phyloP scores from a whole-genome alignment of 2,797 vertebrate species.

The Diglossa cyanea region DNA sequence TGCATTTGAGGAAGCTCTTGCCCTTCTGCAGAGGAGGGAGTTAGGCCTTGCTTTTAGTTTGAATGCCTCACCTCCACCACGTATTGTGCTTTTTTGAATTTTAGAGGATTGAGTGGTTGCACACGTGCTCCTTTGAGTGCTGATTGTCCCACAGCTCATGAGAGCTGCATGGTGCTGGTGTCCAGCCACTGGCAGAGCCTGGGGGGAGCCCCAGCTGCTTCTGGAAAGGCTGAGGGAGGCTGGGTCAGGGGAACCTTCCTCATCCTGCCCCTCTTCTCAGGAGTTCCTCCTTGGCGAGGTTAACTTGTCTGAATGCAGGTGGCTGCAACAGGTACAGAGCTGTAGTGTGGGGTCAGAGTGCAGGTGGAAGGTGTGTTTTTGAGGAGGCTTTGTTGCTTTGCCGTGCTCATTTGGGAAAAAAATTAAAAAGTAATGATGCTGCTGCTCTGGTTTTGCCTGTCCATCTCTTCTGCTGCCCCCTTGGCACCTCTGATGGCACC shows the following conservation, averaged over 20 bases:
- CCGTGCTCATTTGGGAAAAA: neutral
- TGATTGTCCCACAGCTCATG: rapidly evolving
- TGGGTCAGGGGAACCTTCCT: rapidly evolving
- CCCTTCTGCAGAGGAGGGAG: neutral
- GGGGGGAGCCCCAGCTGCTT: neutral
- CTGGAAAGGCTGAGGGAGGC: neutral
- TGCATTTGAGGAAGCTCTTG: neutral
- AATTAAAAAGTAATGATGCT: neutral
- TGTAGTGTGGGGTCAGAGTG: neutral
- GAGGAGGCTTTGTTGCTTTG: slow-evolving; percentile 21
- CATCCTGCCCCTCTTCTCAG: neutral
- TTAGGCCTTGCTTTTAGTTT: neutral
- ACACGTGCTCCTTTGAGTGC: rapidly evolving
- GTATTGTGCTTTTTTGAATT: neutral
- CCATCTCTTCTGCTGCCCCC: neutral
- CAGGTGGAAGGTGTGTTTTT: neutral
- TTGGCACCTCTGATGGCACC: neutral
- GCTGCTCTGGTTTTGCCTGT: slow-evolving; percentile 32
- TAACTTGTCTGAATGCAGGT: neutral
- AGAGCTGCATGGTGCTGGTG: rapidly evolving
- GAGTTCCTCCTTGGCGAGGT: rapidly evolving
- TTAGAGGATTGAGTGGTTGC: neutral
- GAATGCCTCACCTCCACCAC: neutral
- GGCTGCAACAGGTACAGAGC: neutral
- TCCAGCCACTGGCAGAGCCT: neutral